phyloP scores from a whole-genome alignment of 2,797 vertebrate species.

The Propithecus deckenii region DNA sequence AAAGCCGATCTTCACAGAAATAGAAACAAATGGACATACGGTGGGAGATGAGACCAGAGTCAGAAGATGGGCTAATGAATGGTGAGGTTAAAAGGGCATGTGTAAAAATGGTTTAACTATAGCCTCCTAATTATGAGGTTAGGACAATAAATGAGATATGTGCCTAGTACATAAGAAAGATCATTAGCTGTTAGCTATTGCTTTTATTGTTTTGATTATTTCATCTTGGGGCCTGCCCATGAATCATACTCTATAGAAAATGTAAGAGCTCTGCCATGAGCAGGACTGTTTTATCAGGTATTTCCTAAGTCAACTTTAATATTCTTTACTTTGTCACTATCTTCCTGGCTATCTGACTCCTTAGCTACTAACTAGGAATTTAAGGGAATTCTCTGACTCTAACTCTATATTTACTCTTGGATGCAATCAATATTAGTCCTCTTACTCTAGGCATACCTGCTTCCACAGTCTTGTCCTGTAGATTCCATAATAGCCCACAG shows the following conservation, averaged over 20 bases:
- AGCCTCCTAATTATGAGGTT: background rate
- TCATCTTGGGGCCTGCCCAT: background rate
- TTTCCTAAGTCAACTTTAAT: background rate
- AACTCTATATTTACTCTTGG: background rate
- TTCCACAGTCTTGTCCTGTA: background rate
- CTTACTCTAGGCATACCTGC: background rate
- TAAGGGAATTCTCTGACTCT: background rate
- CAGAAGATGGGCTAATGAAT: background rate
- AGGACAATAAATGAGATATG: background rate
- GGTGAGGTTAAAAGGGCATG: background rate
- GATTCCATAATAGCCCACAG: background rate
- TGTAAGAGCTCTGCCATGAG: background rate
- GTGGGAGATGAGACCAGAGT: background rate
- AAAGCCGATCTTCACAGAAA: background rate
- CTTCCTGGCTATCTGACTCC: background rate
- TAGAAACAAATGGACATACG: background rate
- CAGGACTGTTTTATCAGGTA: background rate
- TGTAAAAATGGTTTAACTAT: background rate
- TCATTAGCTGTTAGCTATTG: background rate
- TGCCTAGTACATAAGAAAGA: background rate
- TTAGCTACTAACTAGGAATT: background rate
- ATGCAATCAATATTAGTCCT: background rate
- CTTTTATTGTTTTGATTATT: background rate
- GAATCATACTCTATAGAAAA: background rate
- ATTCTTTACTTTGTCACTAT: background rate